These are phyloP conservation scores for Ommatoiulus sabulosus DNA, from an alignment of 2,888 invertebrate species.

Conservation along the genomic window DNA sequence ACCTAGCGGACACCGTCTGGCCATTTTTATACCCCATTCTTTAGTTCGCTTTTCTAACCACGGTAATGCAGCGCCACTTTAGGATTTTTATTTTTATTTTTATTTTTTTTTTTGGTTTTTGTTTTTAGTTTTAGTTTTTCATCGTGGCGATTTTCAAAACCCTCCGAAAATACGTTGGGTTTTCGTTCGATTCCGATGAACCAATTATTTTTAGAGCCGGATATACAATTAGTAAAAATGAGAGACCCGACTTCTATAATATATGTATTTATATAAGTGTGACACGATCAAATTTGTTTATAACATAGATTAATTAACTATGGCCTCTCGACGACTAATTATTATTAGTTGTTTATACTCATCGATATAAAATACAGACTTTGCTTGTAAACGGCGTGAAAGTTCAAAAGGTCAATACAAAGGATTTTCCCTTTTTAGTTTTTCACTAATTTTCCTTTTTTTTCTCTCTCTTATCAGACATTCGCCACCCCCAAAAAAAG, in stretches of 20 bases:
- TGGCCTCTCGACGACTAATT: constrained; percentile 25
- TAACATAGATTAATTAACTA: constrained; percentile 37
- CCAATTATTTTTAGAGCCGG: constrained; percentile 46
- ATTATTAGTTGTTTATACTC: constrained; percentile 47
- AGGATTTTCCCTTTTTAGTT: not conserved
- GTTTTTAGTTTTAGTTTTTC: not conserved
- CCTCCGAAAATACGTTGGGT: constrained; percentile 24
- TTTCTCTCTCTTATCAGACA: not conserved
- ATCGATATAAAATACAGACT: constrained; percentile 47
- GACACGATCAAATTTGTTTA: constrained; percentile 45
- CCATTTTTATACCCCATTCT: not conserved
- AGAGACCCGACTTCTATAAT: constrained; percentile 48
- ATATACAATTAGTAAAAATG: constrained; percentile 32
- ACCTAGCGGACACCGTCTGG: constrained; percentile 23
- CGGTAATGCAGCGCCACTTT: constrained; percentile 10
- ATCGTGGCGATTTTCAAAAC: not conserved
- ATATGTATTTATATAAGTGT: constrained; percentile 36
- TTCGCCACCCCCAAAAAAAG: constrained; percentile 37
- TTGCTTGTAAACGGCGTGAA: constrained; percentile 43
- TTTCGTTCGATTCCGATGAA: constrained; percentile 8
- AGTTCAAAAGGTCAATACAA: constrained; percentile 2
- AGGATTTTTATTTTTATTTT: not conserved
- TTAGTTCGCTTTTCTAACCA: constrained; percentile 13
- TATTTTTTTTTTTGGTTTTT: not conserved
- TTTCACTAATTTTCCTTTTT: not conserved